Evolutionary conservation across 2,113 vertebrate species (phyloP).

Genomic region (Recurvirostra avosetta): DNA sequence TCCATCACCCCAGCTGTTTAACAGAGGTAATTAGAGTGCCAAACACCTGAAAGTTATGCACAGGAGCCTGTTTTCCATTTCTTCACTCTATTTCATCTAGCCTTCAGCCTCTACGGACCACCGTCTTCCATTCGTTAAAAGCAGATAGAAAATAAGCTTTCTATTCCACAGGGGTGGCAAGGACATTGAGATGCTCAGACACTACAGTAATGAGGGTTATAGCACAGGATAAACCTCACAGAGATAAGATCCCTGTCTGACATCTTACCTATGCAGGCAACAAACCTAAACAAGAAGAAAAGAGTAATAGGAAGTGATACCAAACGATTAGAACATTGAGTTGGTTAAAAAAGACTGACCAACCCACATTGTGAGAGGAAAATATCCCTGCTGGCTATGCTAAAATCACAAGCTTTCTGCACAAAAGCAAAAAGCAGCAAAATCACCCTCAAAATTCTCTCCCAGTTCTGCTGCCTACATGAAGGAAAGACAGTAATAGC

Average conservation of each 20-base stretch:
- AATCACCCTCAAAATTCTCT: neutral
- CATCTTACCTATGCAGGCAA: neutral
- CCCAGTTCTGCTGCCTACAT: neutral
- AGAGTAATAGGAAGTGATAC: neutral
- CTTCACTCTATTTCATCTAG: neutral
- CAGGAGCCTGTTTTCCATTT: neutral
- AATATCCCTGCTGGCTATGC: neutral
- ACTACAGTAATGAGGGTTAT: neutral
- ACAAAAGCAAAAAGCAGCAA: neutral
- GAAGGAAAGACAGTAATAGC: neutral
- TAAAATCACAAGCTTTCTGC: neutral
- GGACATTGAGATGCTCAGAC: neutral
- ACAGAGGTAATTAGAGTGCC: neutral
- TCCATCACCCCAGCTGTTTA: neutral
- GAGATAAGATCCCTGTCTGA: neutral
- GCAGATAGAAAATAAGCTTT: neutral
- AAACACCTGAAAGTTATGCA: neutral
- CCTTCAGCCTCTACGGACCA: fast-evolving
- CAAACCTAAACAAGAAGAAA: neutral
- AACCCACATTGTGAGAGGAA: neutral
- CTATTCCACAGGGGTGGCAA: neutral
- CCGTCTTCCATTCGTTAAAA: neutral
- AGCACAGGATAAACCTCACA: neutral
- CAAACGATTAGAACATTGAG: neutral
- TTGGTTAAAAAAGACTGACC: neutral